Conservation (phyloP, 2,113 vertebrate species). For the Psittacula cyanocephala region DNA sequence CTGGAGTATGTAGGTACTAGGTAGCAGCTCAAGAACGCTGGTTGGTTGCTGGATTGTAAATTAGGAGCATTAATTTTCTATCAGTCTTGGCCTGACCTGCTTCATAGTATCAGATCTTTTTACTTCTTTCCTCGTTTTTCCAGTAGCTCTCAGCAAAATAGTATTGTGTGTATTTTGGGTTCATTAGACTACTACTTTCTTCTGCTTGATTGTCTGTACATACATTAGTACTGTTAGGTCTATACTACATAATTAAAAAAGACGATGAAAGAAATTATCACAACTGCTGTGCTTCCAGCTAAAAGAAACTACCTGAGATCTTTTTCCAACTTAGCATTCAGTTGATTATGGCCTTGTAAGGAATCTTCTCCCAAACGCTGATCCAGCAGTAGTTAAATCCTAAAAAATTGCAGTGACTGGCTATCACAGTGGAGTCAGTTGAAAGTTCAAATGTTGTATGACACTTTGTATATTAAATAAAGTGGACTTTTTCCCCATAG, state of each 20-base stretch:
- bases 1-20: not conserved
- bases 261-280: not conserved
- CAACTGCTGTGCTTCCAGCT: not conserved
- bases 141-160: not conserved
- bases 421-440: not conserved
- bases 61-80: not conserved
- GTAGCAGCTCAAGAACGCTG: not conserved
- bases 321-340: not conserved
- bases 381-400: not conserved
- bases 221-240: not conserved
- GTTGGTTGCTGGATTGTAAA: not conserved
- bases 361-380: not conserved
- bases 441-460: not conserved
- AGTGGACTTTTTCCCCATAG: not conserved
- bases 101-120: not conserved
- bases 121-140: not conserved
- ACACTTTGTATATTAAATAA: not conserved
- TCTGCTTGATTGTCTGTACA: not conserved
- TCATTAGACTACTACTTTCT: not conserved
- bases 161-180: not conserved
- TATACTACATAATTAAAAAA: not conserved
- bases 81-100: not conserved
- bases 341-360: not conserved
- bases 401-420: not conserved
- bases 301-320: not conserved